Conservation (phyloP, 2,888 invertebrate species). For the Xylota segnis region DNA sequence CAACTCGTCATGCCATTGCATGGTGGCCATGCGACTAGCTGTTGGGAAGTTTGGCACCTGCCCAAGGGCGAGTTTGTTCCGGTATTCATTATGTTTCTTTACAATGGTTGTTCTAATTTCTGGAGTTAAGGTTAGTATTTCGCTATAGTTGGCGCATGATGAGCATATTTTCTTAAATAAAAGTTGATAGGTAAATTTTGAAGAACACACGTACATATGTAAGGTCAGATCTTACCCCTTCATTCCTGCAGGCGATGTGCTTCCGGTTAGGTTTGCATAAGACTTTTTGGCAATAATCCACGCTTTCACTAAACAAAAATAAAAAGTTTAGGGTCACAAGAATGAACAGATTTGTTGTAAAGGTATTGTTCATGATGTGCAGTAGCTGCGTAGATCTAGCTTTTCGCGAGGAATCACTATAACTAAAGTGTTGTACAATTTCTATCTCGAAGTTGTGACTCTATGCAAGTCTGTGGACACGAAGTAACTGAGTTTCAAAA, state of each 20-base stretch:
- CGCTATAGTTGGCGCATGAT: constrained; percentile 48
- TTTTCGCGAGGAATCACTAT: too few species aligned
- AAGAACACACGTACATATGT: too few species aligned
- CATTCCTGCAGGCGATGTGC: constrained; percentile 37
- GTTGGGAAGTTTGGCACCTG: constrained; percentile 43
- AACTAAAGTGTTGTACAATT: too few species aligned
- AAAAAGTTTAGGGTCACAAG: neutral
- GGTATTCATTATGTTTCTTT: constrained; percentile 71
- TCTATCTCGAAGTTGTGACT: neutral
- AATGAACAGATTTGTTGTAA: neutral
- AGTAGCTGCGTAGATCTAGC: too few species aligned
- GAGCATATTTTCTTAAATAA: constrained; percentile 44
- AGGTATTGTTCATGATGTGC: neutral
- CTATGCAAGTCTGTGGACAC: neutral
- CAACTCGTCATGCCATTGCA: constrained; percentile 76
- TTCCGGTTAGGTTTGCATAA: constrained; percentile 1
- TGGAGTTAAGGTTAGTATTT: constrained; percentile 42
- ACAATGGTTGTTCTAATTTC: constrained; percentile 60
- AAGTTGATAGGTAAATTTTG: neutral
- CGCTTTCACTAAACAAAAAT: neutral
- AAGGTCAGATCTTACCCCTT: constrained; percentile 2
- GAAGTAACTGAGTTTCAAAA: neutral
- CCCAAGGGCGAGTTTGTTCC: constrained; percentile 76
- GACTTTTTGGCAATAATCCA: constrained; percentile 23
- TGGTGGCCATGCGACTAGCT: constrained; percentile 74